Percentiles rank a stretch among this genome's conserved stretches.
Evolutionary conservation across 2,113 vertebrate genomes (phyloP).

Genomic region (Hypanus sabinus): DNA sequence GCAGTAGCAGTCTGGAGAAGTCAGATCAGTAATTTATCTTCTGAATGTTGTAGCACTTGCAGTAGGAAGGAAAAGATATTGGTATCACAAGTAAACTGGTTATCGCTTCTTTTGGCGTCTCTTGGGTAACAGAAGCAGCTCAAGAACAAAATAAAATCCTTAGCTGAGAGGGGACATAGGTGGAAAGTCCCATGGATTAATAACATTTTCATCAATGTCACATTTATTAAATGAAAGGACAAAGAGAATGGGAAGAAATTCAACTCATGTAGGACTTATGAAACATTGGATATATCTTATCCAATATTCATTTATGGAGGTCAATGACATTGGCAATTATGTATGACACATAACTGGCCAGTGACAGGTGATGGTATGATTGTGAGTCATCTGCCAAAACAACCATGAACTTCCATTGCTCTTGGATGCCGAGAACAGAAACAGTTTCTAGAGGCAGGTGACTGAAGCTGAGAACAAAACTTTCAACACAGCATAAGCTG

Average conservation of each 20-base stretch:
- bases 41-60: neutral
- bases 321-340: too few species aligned
- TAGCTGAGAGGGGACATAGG: neutral
- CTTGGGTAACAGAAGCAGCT: neutral
- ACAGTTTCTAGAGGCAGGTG: neutral
- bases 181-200: neutral
- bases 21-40: neutral
- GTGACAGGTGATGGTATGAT: too few species aligned
- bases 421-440: neutral
- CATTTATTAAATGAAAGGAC: neutral
- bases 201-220: neutral
- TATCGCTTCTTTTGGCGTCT: neutral
- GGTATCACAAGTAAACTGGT: neutral
- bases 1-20: neutral
- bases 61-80: neutral
- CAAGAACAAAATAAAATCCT: neutral
- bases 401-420: neutral
- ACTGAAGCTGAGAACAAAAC: neutral
- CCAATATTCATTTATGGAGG: too few species aligned
- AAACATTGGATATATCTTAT: too few species aligned
- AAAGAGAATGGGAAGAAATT: too few species aligned
- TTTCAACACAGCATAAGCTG: neutral
- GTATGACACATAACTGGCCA: too few species aligned
- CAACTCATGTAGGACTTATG: too few species aligned
- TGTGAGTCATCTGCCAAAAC: too few species aligned